Evolutionary conservation across 2,113 vertebrate species (phyloP).

Genomic region (Turnix velox): DNA sequence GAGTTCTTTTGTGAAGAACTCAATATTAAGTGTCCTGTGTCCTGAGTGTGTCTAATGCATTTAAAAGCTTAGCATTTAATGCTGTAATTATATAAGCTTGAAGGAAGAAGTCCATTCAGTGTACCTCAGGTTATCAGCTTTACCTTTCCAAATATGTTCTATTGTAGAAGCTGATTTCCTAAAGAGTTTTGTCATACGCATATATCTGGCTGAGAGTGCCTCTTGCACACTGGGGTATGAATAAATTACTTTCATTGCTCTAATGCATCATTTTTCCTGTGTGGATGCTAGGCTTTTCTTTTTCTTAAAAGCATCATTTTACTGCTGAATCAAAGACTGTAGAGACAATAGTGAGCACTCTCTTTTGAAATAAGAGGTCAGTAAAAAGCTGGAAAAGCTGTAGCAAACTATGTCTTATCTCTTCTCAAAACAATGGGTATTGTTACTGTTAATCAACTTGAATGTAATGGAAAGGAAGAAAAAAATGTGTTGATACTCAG

Average conservation of each 20-base stretch:
- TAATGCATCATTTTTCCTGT: background rate
- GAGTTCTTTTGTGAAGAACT: background rate
- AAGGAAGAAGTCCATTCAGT: background rate
- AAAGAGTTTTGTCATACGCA: background rate
- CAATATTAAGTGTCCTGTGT: background rate
- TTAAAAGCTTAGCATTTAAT: background rate
- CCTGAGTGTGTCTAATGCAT: background rate
- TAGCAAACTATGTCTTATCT: background rate
- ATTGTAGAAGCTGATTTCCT: slow-evolving; percentile 6
- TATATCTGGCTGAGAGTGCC: background rate
- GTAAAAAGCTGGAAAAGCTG: background rate
- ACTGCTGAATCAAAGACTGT: background rate
- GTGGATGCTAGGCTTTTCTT: background rate
- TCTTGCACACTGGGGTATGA: background rate
- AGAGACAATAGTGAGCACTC: background rate
- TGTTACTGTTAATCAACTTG: background rate
- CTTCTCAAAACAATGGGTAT: background rate
- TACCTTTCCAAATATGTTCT: background rate
- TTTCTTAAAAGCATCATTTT: slow-evolving; percentile 21
- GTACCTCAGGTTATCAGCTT: background rate
- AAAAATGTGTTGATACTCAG: background rate
- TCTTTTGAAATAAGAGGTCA: background rate
- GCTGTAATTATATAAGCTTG: background rate
- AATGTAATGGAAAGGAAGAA: background rate
- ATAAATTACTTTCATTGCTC: background rate